Evolutionary conservation across 2,113 vertebrate species (phyloP), one percentile per base, ranked within the genome.

Genomic region (Rhinolophus sinicus): DNA sequence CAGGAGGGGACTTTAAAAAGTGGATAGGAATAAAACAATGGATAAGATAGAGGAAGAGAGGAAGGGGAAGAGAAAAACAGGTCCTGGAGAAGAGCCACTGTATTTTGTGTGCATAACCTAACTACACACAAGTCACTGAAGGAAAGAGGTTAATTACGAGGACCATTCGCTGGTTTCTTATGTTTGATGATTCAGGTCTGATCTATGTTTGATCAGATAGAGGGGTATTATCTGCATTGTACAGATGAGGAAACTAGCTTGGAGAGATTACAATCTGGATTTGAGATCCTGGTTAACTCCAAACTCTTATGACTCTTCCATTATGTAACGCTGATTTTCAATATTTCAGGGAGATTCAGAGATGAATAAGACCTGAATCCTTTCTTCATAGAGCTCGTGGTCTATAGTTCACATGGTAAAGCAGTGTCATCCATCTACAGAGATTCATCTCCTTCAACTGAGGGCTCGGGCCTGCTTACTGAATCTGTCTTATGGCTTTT

Each of bases 311-410:
- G 30, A 65, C 38, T 67, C 88, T 88, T 56, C 50, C 44, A 67
- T 80, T 35, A 67, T 4, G 30, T 72, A 62, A 56, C 24, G 11
- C 11, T 24, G 54, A 26, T 78, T 81, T 73, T 67, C 70, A 80
- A 2, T 92, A 88, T 92, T 84, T 95, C 88, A 73, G 56, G 60
- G 40, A 72, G 35, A 47, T 28, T n/a, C 26, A 70, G 44, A 77
- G 47, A 93, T 54, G 76, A 86, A 0, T 62, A 82, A 69, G 60
- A 56, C 22, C 77, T 2, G 24, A 35, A 72, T 73, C 58, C 15
- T 84, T 77, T 62, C 82, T 88, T 88, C 84, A 47, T 21, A 60
- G 70, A 73, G 24, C 47, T 94, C 69, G 44, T 14, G 24, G 70
- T 10, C 50, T 75, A 16, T 5, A 38, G 33, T 8, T 50, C 30